phyloP scores from a whole-genome alignment of 2,797 vertebrate genomes.

The Salmo trutta region DNA sequence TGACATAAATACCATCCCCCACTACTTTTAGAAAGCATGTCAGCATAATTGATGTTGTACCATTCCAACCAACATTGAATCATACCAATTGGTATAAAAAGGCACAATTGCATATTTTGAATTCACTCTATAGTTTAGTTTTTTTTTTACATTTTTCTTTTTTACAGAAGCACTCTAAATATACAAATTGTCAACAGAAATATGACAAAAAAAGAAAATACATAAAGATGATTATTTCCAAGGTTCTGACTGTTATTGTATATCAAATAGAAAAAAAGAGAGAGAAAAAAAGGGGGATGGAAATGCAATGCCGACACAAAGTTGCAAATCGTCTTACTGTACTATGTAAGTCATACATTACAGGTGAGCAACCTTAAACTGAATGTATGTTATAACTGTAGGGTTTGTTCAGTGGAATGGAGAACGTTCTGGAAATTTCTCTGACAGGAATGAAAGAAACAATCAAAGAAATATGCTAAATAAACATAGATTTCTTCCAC shows the following conservation, averaged over 20 bases:
- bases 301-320: slow-evolving; percentile 80
- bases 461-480: slow-evolving; percentile 9
- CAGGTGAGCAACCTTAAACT: slow-evolving; percentile 44
- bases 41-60: slow-evolving; percentile 78
- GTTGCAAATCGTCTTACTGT: slow-evolving; percentile 74
- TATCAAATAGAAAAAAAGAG: slow-evolving; percentile 35
- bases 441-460: slow-evolving; percentile 5
- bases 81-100: slow-evolving; percentile 98
- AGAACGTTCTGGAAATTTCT: slow-evolving; percentile 13
- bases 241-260: slow-evolving; percentile 47
- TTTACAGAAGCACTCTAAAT: slow-evolving; percentile 94
- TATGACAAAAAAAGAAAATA: slow-evolving; percentile 76
- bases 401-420: slow-evolving; percentile 16
- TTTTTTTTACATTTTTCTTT: slow-evolving; percentile 46
- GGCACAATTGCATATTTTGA: slow-evolving; percentile 99
- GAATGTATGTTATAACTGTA: slow-evolving; percentile 30
- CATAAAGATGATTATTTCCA: slow-evolving; percentile 57
- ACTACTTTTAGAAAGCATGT: slow-evolving; percentile 82
- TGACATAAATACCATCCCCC: slow-evolving; percentile 76
- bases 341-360: slow-evolving; percentile 40
- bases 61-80: slow-evolving; percentile 86
- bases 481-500: slow-evolving; percentile 38
- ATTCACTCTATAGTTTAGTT: slow-evolving; percentile 86
- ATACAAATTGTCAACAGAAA: slow-evolving; percentile 91
- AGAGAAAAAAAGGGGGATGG: slow-evolving; percentile 70